Base-by-base conservation (phyloP, 2,888 invertebrate species). In the Zhuqinia jingwanae region DNA sequence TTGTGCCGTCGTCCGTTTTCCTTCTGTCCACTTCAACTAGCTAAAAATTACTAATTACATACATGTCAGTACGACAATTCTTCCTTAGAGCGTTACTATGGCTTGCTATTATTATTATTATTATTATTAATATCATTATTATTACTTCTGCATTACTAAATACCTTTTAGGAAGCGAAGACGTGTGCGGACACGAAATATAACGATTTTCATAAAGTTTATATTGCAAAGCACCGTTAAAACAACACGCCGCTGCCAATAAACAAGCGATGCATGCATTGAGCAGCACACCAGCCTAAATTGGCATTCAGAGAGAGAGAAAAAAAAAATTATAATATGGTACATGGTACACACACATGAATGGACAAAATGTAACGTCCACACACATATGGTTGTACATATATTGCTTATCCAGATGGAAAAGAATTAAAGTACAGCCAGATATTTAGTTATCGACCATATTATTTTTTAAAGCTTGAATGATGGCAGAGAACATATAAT, bases 381-480 rank as follows among this genome's bases (percentile, higher is more conserved):
- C 42, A n/a, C n/a, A n/a, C 20, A 22, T 68, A 1, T 56, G 45
- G n/a, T n/a, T n/a, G n/a, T 11, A n/a, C 20, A n/a, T n/a, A n/a
- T n/a, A n/a, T n/a, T n/a, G 45, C 10, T 47, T 13, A 47, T 70
- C 25, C 8, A n/a, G 20, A 45, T 25, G 45, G 30, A n/a, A 53
- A 47, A 50, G 27, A 65, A 80, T 22, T 70, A 56, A 56, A 70
- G 17, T 56, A 17, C 50, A 53, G 56, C 68, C 25, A 80, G 56
- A 22, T 42, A 25, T 30, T 5, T 56, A 80, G 70, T 56, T 70
- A 80, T 80, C 56, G 80, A 80, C 80, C 80, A 80, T n/a, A n/a
- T n/a, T n/a, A 70, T 70, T 70, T 63, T 45, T 47, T 30, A 11
- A 20, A 11, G 56, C 20, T 30, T 17, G 78, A 63, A 56, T 47